Conservation (phyloP, 2,888 invertebrate genomes). For the Masnerella sp. region DNA sequence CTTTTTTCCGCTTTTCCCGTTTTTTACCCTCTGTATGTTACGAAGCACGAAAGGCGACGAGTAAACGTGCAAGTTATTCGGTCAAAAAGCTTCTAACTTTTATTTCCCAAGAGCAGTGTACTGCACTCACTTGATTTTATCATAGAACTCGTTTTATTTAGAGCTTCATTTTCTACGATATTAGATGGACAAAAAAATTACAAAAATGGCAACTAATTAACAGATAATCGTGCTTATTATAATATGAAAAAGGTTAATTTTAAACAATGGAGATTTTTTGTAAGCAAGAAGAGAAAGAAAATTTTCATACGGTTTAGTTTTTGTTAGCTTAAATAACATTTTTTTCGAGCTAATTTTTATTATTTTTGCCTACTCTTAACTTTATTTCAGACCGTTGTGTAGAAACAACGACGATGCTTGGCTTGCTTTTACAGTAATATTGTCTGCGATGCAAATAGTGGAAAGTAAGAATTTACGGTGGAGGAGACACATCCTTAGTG, state of each 20-base stretch:
- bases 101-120: slow-evolving; percentile 70
- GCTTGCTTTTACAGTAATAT: background rate
- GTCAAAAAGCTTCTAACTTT: slow-evolving; percentile 67
- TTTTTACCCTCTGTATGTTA: slow-evolving; percentile 53
- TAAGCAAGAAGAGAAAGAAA: no score
- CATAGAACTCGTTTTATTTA: slow-evolving; percentile 37
- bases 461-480: slow-evolving; percentile 34
- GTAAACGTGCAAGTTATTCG: slow-evolving; percentile 62
- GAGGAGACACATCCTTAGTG: slow-evolving; percentile 39
- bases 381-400: no score
- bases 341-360: no score
- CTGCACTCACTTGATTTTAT: slow-evolving; percentile 50
- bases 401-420: background rate
- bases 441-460: slow-evolving; percentile 18
- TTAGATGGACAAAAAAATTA: slow-evolving; percentile 8
- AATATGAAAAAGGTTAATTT: background rate
- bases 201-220: slow-evolving; percentile 12
- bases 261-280: no score
- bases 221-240: background rate
- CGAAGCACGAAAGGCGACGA: slow-evolving; percentile 61
- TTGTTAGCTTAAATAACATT: no score
- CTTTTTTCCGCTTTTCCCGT: slow-evolving; percentile 35
- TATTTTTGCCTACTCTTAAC: no score
- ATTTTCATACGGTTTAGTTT: no score
- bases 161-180: slow-evolving; percentile 29